These are phyloP conservation scores for Clistopyga incitator DNA, from an alignment of 2,888 invertebrate genomes.

Conservation along the genomic window DNA sequence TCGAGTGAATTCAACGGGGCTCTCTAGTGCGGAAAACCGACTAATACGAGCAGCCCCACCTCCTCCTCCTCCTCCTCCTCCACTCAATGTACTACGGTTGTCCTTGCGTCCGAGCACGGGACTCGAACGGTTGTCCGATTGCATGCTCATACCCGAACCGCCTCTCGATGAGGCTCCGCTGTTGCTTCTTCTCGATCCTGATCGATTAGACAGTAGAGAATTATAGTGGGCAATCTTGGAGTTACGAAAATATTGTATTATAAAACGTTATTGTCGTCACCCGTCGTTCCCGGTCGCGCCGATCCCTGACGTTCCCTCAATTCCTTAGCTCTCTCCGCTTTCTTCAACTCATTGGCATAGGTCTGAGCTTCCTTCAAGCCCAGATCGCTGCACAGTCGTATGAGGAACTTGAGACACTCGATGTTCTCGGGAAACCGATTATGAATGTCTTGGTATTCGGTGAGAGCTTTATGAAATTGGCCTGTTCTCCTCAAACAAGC, in stretches of 20 bases:
- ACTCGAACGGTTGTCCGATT: conserved; percentile 84
- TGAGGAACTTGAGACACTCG: conserved; percentile 95
- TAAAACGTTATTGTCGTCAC: conserved; percentile 21
- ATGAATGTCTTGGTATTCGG: conserved; percentile 94
- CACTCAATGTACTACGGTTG: conserved; percentile 73
- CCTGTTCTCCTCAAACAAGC: conserved; percentile 93
- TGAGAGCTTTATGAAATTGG: conserved; percentile 93
- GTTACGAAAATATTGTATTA: too few relatives aligned
- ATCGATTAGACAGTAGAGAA: conserved; percentile 9
- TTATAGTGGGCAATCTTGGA: neutral
- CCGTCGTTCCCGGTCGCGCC: conserved; percentile 85
- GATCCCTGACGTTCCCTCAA: conserved; percentile 86
- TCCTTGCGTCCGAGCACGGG: conserved; percentile 75
- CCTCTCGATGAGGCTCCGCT: conserved; percentile 86
- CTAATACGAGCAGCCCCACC: conserved; percentile 61
- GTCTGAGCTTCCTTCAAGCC: conserved; percentile 95
- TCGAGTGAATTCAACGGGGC: conserved; percentile 72
- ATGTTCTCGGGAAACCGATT: conserved; percentile 96
- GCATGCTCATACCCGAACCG: conserved; percentile 85
- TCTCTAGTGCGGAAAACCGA: conserved; percentile 72
- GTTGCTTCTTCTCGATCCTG: conserved; percentile 85
- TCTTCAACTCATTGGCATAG: conserved; percentile 93
- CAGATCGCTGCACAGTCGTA: conserved; percentile 95
- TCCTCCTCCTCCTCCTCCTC: conserved; percentile 62
- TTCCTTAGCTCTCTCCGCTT: conserved; percentile 87